Evolutionary conservation across 1,140 invertebrate species (phyloP).

Genomic region (Saccostrea echinata): DNA sequence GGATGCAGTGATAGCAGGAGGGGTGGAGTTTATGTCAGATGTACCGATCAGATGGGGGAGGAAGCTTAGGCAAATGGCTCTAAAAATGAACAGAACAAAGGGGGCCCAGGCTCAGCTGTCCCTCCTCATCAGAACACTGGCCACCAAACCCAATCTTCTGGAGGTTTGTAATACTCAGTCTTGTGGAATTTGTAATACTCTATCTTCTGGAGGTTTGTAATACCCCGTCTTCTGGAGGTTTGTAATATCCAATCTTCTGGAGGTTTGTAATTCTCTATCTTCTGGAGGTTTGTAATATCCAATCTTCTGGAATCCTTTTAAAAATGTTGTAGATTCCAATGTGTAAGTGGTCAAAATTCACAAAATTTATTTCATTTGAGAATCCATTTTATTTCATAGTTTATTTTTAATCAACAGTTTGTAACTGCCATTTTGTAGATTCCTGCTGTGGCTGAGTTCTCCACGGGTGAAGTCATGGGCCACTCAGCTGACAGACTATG

Average conservation of each 20-base stretch:
- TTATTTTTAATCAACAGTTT: not conserved
- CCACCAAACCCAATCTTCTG: conserved; percentile 89
- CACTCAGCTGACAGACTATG: conserved; percentile 97
- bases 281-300: not conserved
- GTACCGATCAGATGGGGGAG: conserved; percentile 97
- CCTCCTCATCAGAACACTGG: conserved; percentile 53
- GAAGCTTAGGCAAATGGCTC: conserved; percentile 93
- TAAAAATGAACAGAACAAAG: conserved; percentile 96
- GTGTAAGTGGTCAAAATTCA: not conserved
- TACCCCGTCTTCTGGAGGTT: not conserved
- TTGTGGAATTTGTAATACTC: too few relatives aligned
- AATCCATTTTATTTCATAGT: not conserved
- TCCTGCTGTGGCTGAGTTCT: conserved; percentile 99
- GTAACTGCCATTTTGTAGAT: conserved; percentile 83
- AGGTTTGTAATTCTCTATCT: not conserved
- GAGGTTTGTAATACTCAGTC: too few relatives aligned
- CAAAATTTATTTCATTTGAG: not conserved
- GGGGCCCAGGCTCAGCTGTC: conserved; percentile 80
- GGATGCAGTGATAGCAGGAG: conserved; percentile 94
- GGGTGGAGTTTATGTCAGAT: conserved; percentile 99
- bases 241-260: not conserved
- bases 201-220: too few relatives aligned
- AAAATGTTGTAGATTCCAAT: too few relatives aligned
- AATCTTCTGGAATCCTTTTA: not conserved
- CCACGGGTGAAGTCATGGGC: conserved; percentile 98